Percentiles rank a stretch among this genome's conserved stretches.
These are phyloP conservation scores for Ameiurus melas DNA, from an alignment of 2,113 vertebrate species.

Conservation along the genomic window DNA sequence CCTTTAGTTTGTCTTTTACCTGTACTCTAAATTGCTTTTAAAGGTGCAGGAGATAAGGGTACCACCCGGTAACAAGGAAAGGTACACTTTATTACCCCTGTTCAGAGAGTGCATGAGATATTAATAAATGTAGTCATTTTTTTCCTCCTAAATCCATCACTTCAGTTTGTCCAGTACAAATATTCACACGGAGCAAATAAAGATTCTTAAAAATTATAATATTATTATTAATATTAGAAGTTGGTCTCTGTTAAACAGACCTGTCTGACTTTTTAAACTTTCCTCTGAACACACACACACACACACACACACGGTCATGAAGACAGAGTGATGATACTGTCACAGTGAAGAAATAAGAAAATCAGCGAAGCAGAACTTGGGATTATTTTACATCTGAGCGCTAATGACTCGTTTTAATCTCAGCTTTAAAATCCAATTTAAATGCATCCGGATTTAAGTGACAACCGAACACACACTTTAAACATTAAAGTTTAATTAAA, in stretches of 20 bases:
- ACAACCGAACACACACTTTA: constrained; percentile 41
- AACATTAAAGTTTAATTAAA: no score
- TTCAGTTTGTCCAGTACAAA: constrained; percentile 3
- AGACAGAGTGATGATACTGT: constrained; percentile 20
- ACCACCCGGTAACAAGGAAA: neutral
- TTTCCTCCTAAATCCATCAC: constrained; percentile 1
- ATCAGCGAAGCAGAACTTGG: constrained; percentile 35
- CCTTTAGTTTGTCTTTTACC: neutral
- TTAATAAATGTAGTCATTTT: neutral
- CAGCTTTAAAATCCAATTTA: constrained; percentile 54
- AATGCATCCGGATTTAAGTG: constrained; percentile 43
- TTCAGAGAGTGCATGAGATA: neutral
- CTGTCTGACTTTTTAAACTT: neutral
- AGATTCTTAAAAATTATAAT: neutral
- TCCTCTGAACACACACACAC: neutral
- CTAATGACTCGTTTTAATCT: constrained; percentile 42
- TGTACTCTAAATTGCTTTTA: neutral
- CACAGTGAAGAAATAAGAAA: constrained; percentile 30
- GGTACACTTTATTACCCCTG: neutral
- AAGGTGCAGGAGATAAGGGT: neutral
- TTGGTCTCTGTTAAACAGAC: neutral
- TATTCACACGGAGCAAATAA: neutral
- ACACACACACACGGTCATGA: neutral
- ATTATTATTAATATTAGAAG: neutral
- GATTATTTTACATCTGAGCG: constrained; percentile 49